phyloP scores from a whole-genome alignment of 2,113 vertebrate species.

The Dissostichus mawsoni region DNA sequence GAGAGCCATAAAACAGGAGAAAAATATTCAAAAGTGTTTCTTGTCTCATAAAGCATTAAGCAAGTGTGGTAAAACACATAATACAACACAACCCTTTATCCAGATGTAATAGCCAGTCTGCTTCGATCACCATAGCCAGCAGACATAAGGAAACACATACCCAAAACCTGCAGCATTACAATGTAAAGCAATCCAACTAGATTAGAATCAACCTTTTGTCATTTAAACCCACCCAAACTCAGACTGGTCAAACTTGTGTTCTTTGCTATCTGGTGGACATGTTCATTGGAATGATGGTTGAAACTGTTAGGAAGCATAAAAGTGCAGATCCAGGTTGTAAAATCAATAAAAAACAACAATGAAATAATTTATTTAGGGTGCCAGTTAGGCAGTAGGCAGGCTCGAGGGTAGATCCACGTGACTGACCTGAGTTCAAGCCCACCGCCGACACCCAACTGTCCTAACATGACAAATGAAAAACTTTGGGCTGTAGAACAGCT shows the following conservation, averaged over 20 bases:
- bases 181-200: not conserved
- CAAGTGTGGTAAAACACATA: too few relatives aligned
- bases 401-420: not conserved
- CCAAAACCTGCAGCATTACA: not conserved
- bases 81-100: not conserved
- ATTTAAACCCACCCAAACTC: not conserved
- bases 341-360: not conserved
- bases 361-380: too few relatives aligned
- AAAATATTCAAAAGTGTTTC: too few relatives aligned
- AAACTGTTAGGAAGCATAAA: not conserved
- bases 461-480: slow-evolving; percentile 49
- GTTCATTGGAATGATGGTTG: not conserved
- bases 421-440: slow-evolving; percentile 21
- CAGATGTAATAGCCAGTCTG: not conserved
- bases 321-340: not conserved
- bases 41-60: too few relatives aligned
- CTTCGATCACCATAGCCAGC: not conserved
- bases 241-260: not conserved
- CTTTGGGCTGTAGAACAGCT: slow-evolving; percentile 18
- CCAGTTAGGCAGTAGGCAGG: not conserved
- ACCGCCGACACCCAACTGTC: not conserved
- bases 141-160: not conserved
- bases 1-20: too few relatives aligned
- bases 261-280: not conserved
- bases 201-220: not conserved